phyloP scores from a whole-genome alignment of 2,113 vertebrate species.

The Lophochroa leadbeateri region DNA sequence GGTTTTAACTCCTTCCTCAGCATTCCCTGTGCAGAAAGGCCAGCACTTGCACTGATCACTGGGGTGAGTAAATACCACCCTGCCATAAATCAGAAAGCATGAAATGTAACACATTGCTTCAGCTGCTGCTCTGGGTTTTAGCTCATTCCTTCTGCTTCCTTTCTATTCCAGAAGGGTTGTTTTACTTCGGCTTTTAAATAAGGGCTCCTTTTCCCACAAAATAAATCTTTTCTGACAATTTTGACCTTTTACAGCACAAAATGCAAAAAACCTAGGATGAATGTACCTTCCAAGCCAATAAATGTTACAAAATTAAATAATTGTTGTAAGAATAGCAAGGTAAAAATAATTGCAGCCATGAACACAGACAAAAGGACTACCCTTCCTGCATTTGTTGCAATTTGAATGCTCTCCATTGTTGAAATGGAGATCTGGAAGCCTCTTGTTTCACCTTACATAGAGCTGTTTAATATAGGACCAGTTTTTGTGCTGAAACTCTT shows the following conservation, averaged over 20 bases:
- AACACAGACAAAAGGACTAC: not conserved
- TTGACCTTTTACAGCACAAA: conserved; percentile 58
- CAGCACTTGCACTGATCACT: rapidly evolving
- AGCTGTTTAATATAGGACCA: not conserved
- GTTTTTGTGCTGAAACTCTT: not conserved
- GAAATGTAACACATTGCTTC: not conserved
- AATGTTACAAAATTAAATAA: conserved; percentile 17
- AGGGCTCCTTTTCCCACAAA: not conserved
- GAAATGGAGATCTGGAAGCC: not conserved
- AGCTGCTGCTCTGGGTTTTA: not conserved
- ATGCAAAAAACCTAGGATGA: conserved; percentile 10
- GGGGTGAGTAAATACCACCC: not conserved
- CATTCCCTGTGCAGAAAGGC: not conserved
- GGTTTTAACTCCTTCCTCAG: not conserved
- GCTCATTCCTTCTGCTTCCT: not conserved
- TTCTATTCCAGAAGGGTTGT: not conserved
- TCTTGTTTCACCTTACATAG: rapidly evolving
- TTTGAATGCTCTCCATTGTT: not conserved
- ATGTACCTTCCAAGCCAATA: conserved; percentile 37
- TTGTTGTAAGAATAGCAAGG: not conserved
- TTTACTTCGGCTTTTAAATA: not conserved
- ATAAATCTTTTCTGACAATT: conserved; percentile 62
- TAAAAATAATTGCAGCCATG: not conserved
- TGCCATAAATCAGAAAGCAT: not conserved
- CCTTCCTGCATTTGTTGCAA: not conserved